These are phyloP conservation scores for Drosophila mimetica DNA, from an alignment of 2,888 invertebrate genomes.

Conservation along the genomic window DNA sequence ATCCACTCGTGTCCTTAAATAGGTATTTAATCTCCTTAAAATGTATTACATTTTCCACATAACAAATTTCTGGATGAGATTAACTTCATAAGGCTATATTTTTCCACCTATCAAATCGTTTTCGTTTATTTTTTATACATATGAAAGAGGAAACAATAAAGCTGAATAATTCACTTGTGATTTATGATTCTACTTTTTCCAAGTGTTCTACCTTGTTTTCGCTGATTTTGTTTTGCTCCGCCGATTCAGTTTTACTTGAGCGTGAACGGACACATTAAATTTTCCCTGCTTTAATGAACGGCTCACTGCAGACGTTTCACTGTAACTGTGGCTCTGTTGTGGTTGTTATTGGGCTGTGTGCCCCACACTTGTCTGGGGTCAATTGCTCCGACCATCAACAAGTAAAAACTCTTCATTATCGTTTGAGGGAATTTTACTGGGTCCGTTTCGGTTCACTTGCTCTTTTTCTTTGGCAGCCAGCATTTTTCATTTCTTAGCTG, in stretches of 20 bases:
- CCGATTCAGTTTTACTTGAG: conserved; percentile 76
- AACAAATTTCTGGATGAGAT: too few species aligned
- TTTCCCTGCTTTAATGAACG: conserved; percentile 76
- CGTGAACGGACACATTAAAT: conserved; percentile 72
- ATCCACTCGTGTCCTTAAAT: too few species aligned
- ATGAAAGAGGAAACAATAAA: not conserved
- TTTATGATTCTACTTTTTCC: conserved; percentile 12
- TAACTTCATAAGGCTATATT: too few species aligned
- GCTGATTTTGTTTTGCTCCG: conserved; percentile 57
- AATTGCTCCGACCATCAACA: conserved; percentile 58
- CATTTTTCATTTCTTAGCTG: conserved; percentile 52
- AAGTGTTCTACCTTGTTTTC: conserved; percentile 57
- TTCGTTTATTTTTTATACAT: not conserved
- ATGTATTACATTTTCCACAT: too few species aligned
- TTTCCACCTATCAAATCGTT: too few species aligned
- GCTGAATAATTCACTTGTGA: not conserved
- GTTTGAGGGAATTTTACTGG: conserved; percentile 54
- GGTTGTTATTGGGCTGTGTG: conserved; percentile 29
- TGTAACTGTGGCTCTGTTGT: conserved; percentile 28
- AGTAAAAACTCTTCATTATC: conserved; percentile 77
- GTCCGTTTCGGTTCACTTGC: conserved; percentile 70
- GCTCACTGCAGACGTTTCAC: conserved; percentile 46
- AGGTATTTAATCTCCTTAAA: too few species aligned
- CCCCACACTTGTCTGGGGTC: conserved; percentile 52
- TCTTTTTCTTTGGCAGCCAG: conserved; percentile 42